Base-by-base conservation (phyloP, 2,113 vertebrate genomes). In the Plotosus lineatus region DNA sequence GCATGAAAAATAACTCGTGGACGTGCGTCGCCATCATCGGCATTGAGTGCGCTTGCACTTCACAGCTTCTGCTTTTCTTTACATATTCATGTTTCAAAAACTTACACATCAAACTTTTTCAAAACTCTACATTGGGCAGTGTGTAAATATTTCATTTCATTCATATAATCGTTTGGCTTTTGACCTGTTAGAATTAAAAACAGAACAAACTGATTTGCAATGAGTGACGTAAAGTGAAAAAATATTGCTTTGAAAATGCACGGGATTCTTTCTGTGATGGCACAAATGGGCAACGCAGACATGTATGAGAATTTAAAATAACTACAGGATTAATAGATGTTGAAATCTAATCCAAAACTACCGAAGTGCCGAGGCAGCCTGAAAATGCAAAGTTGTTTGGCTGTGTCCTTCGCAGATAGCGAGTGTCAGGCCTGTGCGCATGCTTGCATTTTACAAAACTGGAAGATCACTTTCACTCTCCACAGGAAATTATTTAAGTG, bases 321-420 rank as follows among this genome's bases (percentile, higher is more conserved):
- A 61, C 56, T 71, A 69, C 44, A n/a, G 74, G 75, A 79, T 87
- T 84, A 83, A 74, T 42, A 36, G 56, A 78, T 75, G 78, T 56
- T 71, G 53, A 76, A 40, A 81, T 82, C 66, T 86, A 85, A 87
- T 87, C 79, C 83, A 51, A 83, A 87, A 42, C 81, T 75, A 72
- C 69, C 74, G 77, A 83, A 86, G 85, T 86, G 66, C 82, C 79
- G 65, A 79, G 50, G 83, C 69, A 51, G 73, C 81, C 55, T 78
- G 55, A 69, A 85, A 79, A 81, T 61, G 72, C 60, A 76, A 77
- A 82, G 77, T 76, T 63, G 53, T 84, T 82, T 80, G 71, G 76
- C 72, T 86, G 68, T 82, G 82, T n/a, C 26, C 81, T 74, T 71
- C 77, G 51, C 56, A 26, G 77, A 65, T 83, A 73, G 46, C 73